phyloP scores from a whole-genome alignment of 1,140 invertebrate species.

The Calliopsis andreniformis region DNA sequence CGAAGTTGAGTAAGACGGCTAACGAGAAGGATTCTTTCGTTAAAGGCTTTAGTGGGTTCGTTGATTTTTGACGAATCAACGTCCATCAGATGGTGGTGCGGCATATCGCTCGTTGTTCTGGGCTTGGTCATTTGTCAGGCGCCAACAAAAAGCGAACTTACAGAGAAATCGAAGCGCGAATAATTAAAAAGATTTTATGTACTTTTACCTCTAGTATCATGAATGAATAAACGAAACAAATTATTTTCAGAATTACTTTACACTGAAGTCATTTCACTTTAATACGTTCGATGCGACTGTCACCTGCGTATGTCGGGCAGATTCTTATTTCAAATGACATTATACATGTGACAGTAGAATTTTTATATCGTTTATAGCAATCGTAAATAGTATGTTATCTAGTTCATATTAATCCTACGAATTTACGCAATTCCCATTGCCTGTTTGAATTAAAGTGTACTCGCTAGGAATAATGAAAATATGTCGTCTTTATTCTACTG shows the following conservation, averaged over 20 bases:
- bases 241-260: neutral
- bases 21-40: too few relatives aligned
- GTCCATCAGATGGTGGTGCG: slow-evolving; percentile 82
- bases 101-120: slow-evolving; percentile 80
- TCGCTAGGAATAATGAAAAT: neutral
- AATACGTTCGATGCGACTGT: too few relatives aligned
- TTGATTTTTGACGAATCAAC: slow-evolving; percentile 82
- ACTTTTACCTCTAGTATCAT: too few relatives aligned
- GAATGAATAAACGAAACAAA: neutral
- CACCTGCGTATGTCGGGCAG: too few relatives aligned
- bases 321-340: too few relatives aligned
- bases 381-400: too few relatives aligned
- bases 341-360: too few relatives aligned
- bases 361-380: too few relatives aligned
- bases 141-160: slow-evolving; percentile 49
- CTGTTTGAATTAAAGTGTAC: neutral
- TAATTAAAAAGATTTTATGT: slow-evolving; percentile 39
- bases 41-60: slow-evolving; percentile 81
- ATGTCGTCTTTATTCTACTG: neutral
- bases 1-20: too few relatives aligned
- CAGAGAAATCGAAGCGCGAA: slow-evolving; percentile 62
- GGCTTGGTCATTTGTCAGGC: slow-evolving; percentile 80
- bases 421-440: neutral
- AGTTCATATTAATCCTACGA: neutral
- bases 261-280: neutral